These are phyloP conservation scores for Montipora capitata DNA, from an alignment of 92 coral and sea anemone genomes.

Conservation along the genomic window DNA sequence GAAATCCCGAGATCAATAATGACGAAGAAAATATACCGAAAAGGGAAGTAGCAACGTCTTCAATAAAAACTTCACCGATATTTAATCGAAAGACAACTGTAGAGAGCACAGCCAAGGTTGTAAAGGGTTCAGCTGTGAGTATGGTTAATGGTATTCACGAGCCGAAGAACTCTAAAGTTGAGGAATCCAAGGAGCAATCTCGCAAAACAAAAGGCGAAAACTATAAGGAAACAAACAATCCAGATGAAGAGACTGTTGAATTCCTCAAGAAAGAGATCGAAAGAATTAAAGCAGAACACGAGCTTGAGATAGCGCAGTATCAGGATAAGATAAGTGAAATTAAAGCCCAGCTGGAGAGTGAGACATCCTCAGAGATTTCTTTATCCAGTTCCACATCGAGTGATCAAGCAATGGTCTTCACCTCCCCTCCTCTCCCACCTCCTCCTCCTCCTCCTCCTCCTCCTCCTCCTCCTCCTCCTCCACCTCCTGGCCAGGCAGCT, in stretches of 20 bases:
- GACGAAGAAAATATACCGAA: not conserved
- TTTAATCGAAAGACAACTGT: constrained; percentile 8
- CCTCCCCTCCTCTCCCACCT: constrained; percentile 12
- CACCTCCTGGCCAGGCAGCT: constrained; percentile 77
- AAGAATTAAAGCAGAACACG: constrained; percentile 77
- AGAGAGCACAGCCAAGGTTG: constrained; percentile 7
- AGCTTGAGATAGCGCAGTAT: constrained; percentile 65
- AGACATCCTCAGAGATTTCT: constrained; percentile 50
- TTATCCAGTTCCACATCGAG: constrained; percentile 55
- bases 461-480: constrained; percentile 79
- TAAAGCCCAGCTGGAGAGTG: constrained; percentile 67
- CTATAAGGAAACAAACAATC: not conserved
- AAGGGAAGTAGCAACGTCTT: constrained; percentile 18
- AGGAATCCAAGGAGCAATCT: constrained; percentile 5
- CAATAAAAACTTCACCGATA: constrained; percentile 33
- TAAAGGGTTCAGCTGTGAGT: not conserved
- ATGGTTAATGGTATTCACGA: constrained; percentile 48
- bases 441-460: constrained; percentile 73
- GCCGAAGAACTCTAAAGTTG: constrained; percentile 1
- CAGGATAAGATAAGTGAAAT: constrained; percentile 82
- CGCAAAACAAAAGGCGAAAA: not conserved
- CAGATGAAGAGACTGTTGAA: constrained; percentile 42
- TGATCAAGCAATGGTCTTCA: not conserved
- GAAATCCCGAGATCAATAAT: not conserved
- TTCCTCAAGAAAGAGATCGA: constrained; percentile 81